Evolutionary conservation across 37 sponge, comb jelly and placozoan genomes (phyloP).

Genomic region (Halisarca cf. caerulea): DNA sequence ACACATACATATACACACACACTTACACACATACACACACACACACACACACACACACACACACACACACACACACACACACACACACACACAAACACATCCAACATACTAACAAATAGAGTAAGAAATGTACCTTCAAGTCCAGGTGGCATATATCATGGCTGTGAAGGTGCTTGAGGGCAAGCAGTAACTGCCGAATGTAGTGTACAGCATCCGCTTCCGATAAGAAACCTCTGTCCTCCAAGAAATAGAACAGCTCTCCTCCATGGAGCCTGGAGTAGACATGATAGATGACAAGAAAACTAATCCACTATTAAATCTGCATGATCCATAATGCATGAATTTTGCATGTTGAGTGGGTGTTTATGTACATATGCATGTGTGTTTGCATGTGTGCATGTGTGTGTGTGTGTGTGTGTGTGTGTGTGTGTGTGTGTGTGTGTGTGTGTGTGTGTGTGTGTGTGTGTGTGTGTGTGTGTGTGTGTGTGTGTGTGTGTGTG

Average conservation of each 20-base stretch:
- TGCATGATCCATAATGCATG: no score
- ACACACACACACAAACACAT: conserved; percentile 17
- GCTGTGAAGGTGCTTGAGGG: conserved; percentile 53
- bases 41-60: conserved; percentile 22
- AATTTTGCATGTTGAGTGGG: no score
- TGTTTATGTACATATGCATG: no score
- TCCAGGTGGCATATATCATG: conserved; percentile 81
- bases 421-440: no score
- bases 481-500: no score
- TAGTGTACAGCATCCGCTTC: conserved; percentile 71
- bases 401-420: no score
- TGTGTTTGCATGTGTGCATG: no score
- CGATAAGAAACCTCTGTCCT: conserved; percentile 57
- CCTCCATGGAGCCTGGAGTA: conserved; percentile 75
- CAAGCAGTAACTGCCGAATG: conserved; percentile 71
- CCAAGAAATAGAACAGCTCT: conserved; percentile 82
- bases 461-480: no score
- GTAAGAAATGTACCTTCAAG: conserved; percentile 65
- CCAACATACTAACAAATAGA: not conserved
- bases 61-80: conserved; percentile 25
- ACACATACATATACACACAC: conserved; percentile 12
- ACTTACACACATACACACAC: conserved; percentile 9
- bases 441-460: no score
- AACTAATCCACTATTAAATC: no score
- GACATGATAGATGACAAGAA: no score